Evolutionary conservation across 2,113 vertebrate species (phyloP), one percentile per base, ranked within the genome.

Genomic region (Mastomys coucha): DNA sequence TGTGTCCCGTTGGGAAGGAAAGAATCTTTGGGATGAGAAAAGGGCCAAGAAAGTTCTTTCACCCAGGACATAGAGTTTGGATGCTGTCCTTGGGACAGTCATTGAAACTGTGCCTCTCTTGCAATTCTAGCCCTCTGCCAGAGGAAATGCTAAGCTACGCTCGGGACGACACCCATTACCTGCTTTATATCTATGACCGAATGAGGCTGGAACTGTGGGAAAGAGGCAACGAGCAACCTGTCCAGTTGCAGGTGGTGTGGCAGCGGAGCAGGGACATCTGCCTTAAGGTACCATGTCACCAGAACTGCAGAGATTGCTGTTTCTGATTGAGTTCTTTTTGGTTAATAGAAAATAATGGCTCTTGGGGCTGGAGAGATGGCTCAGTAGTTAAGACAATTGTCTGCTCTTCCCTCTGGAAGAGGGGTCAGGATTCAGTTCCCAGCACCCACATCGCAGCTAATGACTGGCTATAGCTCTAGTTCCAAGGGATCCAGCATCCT

Each of bases 101-200:
- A 1, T 4, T 58, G 26, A 67, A 65, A 11, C n/a, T 5, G 0
- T 11, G 0, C 56, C 28, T 70, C 0, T 60, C 13, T 82, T 82
- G 14, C 13, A 5, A 95, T 88, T 92, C 16, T 33, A 99, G 99
- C 60, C 99, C 99, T 0, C 97, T 99, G 97, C 99, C 99, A 19
- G 98, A 99, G n/a, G 99, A 99, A 94, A 99, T 99, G 99, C 82
- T 99, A 10, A 98, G 90, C 58, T 99, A 99, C 0, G 99, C 99
- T 56, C 99, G 99, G 7, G 98, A 98, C 0, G 99, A 99, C 98
- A 99, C 99, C 2, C 99, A 99, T 97, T 99, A 99, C 97, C 98
- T 99, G 95, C 99, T 99, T 1, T 99, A 99, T 94, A 99, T 99
- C 98, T 99, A 99, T 0, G 99, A 99, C 89, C 98, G 98, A 56